A percentile compares a stretch with the other conserved stretches of the same genome.
phyloP scores from a whole-genome alignment of 2,113 vertebrate species.

The Tringa solitaria region DNA sequence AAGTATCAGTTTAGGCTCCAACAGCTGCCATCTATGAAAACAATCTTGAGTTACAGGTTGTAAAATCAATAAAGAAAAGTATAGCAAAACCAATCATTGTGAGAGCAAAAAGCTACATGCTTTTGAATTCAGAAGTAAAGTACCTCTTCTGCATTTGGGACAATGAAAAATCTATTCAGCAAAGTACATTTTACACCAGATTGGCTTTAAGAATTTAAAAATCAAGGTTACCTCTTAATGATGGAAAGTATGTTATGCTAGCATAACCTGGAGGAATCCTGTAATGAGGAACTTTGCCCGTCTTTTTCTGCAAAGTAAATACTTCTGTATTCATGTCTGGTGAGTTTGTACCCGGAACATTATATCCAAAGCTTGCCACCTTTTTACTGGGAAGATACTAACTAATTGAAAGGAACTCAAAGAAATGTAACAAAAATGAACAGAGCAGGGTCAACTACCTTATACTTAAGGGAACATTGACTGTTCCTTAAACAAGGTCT shows the following conservation, averaged over 20 bases:
- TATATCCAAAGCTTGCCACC: background rate
- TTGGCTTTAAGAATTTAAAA: background rate
- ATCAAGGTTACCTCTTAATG: background rate
- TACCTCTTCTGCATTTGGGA: background rate
- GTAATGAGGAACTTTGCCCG: background rate
- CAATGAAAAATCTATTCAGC: background rate
- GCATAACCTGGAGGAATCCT: background rate
- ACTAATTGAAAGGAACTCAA: background rate
- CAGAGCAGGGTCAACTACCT: background rate
- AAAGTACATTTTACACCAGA: background rate
- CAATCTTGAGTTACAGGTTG: background rate
- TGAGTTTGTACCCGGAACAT: background rate
- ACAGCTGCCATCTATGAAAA: background rate
- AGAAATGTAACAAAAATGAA: background rate
- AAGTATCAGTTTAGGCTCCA: background rate
- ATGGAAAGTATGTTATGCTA: background rate
- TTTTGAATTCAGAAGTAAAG: background rate
- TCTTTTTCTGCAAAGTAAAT: background rate
- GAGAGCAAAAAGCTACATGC: background rate
- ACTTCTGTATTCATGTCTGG: background rate
- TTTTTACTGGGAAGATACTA: background rate
- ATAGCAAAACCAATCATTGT: background rate
- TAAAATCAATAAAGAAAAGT: conserved; percentile 20
- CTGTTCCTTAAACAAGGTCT: background rate
- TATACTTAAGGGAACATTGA: background rate